Percentiles rank a stretch among this genome's conserved stretches.
Evolutionary conservation across 2,797 vertebrate species (phyloP).

Genomic region (Urocyon cinereoargenteus): DNA sequence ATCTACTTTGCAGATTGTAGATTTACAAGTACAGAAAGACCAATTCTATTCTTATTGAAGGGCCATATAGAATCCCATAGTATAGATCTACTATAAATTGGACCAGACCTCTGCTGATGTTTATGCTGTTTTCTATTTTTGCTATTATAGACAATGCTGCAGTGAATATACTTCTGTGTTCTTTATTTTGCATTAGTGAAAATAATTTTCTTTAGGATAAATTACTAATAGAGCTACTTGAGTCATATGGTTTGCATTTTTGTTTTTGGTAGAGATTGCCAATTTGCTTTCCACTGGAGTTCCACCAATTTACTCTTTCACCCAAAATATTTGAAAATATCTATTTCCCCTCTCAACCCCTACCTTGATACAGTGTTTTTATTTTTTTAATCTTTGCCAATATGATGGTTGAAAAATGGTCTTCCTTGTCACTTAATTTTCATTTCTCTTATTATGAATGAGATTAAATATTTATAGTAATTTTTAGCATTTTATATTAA

Average conservation of each 20-base stretch:
- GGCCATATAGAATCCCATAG: neutral
- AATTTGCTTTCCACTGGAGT: neutral
- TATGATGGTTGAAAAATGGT: neutral
- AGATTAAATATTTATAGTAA: neutral
- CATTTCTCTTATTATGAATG: neutral
- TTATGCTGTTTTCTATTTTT: neutral
- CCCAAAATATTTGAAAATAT: slow-evolving; percentile 14
- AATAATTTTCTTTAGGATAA: neutral
- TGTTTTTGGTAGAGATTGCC: neutral
- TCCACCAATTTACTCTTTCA: neutral
- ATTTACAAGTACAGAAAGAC: neutral
- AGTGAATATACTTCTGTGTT: neutral
- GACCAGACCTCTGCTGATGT: neutral
- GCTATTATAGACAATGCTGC: neutral
- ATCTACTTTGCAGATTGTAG: neutral
- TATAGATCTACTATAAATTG: neutral
- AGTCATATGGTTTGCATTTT: neutral
- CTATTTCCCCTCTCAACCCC: neutral
- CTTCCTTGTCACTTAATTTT: slow-evolving; percentile 5
- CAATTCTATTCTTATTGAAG: slow-evolving; percentile 16
- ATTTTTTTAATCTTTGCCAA: neutral
- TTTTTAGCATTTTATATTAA: neutral
- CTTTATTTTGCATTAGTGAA: neutral
- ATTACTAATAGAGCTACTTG: neutral
- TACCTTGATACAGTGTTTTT: neutral